Base-by-base conservation (phyloP, 2,888 invertebrate species). In the Autographa gamma region DNA sequence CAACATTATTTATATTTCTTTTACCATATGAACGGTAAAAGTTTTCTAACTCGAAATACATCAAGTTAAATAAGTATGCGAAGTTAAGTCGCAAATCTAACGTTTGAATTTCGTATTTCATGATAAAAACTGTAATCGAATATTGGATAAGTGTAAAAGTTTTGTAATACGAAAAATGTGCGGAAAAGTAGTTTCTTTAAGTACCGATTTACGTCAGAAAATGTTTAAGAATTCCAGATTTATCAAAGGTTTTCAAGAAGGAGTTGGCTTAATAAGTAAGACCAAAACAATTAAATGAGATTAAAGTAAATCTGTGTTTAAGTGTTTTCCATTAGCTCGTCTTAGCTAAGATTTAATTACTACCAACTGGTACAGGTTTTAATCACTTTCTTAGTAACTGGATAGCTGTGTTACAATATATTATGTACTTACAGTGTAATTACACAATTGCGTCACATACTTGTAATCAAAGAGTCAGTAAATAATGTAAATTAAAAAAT, bases 281-380 rank as follows among this genome's bases (percentile, higher is more conserved):
- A 56, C 25, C 13, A 13, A 56, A 56, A 56, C 54, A 25, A 56
- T 56, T 19, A 56, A 56, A 56, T 56, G 3, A 56, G 25, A 25
- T 25, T 13, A 56, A 56, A 19, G 54, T 56, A 13, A 56, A 25
- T 25, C 19, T 19, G 8, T 48, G n/a, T 13, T 25, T 14, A 13
- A 56, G 19, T 56, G 54, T 56, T 56, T 56, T 56, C 54, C 54
- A 56, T 56, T 56, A 56, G 54, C 19, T 56, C 54, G 19, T 56
- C 54, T 56, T 56, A 25, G 19, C 19, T 56, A 13, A 56, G 19
- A 19, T 25, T 56, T 56, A 48, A 48, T 56, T 56, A 56, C 54
- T 25, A n/a, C 13, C 41, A 48, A 48, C 48, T 48, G 48, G n/a
- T n/a, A 48, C n/a, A n/a, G 48, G n/a, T 0, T 48, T n/a, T 48